phyloP scores from a whole-genome alignment of 1,140 invertebrate genomes.

The Micrasema minimum region DNA sequence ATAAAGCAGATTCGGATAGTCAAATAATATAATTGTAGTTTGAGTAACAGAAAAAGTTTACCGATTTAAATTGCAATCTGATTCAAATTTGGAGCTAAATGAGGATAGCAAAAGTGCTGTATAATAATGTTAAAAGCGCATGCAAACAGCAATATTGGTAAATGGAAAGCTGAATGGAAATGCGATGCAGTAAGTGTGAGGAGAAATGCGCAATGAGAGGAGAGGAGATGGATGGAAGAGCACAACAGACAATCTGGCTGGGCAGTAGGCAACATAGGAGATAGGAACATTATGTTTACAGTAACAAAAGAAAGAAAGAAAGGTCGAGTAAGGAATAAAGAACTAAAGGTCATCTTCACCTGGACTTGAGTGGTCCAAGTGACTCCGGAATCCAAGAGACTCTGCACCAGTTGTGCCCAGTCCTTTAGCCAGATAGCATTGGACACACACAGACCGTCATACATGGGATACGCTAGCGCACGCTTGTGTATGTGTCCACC shows the following conservation, averaged over 20 bases:
- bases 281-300: constrained; percentile 37
- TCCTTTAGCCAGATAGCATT: constrained; percentile 71
- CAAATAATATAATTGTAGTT: too few relatives aligned
- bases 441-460: constrained; percentile 51
- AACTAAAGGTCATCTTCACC: constrained; percentile 67
- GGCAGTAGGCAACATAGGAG: constrained; percentile 33
- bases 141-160: constrained; percentile 8
- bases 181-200: neutral
- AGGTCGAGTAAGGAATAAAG: constrained; percentile 14
- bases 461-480: too few relatives aligned
- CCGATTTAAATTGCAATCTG: too few relatives aligned
- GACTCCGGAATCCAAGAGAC: constrained; percentile 80
- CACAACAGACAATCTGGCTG: constrained; percentile 31
- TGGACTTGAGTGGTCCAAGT: constrained; percentile 80
- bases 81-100: too few relatives aligned
- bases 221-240: constrained; percentile 17
- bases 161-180: neutral
- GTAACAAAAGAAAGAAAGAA: constrained; percentile 40
- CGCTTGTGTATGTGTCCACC: neutral
- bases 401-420: constrained; percentile 83
- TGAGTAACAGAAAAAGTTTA: too few relatives aligned
- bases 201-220: constrained; percentile 25
- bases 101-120: too few relatives aligned
- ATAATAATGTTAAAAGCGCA: constrained; percentile 3
- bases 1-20: too few relatives aligned